Percentiles rank a stretch among this genome's conserved stretches.
These are phyloP conservation scores for Laupala kohalensis DNA, from an alignment of 1,140 invertebrate species.

Conservation along the genomic window DNA sequence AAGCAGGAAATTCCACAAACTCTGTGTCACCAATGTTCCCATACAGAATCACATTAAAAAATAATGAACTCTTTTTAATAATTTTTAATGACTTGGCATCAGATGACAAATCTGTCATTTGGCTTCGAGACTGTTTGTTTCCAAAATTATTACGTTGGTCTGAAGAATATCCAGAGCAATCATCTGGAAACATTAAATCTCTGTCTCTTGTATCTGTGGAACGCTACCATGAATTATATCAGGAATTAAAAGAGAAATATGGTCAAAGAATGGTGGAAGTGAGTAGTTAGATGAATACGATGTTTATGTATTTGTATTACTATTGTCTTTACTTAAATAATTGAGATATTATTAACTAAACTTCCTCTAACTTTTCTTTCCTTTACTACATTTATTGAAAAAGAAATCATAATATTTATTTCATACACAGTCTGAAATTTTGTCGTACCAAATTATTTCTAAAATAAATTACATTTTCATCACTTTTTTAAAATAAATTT, in stretches of 20 bases:
- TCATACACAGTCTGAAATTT: not conserved
- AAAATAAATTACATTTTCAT: not conserved
- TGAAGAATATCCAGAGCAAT: slow-evolving; percentile 22
- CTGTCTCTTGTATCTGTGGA: slow-evolving; percentile 51
- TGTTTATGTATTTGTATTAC: not conserved
- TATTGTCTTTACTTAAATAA: not conserved
- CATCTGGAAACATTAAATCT: slow-evolving; percentile 37
- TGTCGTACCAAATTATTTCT: not conserved
- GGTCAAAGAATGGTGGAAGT: slow-evolving; percentile 52
- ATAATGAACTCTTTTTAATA: not conserved
- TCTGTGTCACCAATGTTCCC: not conserved
- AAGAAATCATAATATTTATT: not conserved
- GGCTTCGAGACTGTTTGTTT: slow-evolving; percentile 32
- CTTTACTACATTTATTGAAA: not conserved
- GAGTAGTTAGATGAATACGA: not conserved
- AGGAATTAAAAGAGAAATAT: slow-evolving; percentile 67
- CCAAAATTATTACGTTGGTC: slow-evolving; percentile 55
- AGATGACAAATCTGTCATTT: slow-evolving; percentile 13
- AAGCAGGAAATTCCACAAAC: no score
- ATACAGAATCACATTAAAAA: not conserved
- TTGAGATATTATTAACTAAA: not conserved
- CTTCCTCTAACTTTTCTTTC: not conserved
- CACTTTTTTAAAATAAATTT: no score
- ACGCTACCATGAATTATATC: slow-evolving; percentile 58
- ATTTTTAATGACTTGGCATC: not conserved